These are phyloP conservation scores for Ylistrum balloti DNA, from an alignment of 1,140 invertebrate genomes.

Conservation along the genomic window DNA sequence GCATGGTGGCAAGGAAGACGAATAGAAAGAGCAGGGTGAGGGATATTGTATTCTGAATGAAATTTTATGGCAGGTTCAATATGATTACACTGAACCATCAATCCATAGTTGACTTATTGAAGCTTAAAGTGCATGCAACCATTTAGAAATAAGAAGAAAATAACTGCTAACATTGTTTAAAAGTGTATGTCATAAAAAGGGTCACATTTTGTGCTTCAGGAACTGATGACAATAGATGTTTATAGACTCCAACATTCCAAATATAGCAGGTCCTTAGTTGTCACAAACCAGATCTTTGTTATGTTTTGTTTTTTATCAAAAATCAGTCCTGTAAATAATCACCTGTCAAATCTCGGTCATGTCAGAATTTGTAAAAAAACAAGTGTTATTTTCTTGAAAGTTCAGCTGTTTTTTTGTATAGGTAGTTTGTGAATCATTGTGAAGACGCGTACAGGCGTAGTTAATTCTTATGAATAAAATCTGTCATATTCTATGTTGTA, in stretches of 20 bases:
- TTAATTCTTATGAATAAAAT: neutral
- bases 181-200: neutral
- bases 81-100: neutral
- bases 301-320: neutral
- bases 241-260: neutral
- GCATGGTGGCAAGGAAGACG: too few species aligned
- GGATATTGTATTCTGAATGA: neutral
- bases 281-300: constrained; percentile 2
- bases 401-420: neutral
- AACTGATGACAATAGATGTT: neutral
- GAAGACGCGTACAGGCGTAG: neutral
- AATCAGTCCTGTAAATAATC: neutral
- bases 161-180: neutral
- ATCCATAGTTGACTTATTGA: neutral
- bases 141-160: neutral
- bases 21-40: neutral
- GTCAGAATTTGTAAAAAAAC: neutral
- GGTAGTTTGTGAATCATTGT: neutral
- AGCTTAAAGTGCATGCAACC: constrained; percentile 10
- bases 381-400: constrained; percentile 8
- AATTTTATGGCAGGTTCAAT: neutral
- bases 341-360: constrained; percentile 24
- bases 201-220: neutral
- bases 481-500: neutral
- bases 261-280: neutral